These are phyloP conservation scores for Epinephelus awoara DNA, from an alignment of 2,797 vertebrate genomes.

Conservation along the genomic window DNA sequence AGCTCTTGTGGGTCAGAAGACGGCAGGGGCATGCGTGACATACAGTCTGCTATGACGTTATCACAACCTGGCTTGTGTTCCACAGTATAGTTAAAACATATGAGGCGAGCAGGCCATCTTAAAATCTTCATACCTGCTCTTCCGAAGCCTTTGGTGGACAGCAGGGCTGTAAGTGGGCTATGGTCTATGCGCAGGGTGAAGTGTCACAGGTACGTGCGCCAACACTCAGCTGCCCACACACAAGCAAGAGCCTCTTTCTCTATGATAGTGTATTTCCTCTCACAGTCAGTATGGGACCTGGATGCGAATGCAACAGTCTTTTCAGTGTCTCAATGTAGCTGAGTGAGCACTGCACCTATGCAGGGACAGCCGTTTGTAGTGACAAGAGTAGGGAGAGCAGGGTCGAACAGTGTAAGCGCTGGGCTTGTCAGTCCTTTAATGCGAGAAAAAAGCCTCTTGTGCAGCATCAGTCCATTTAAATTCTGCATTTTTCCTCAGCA, in stretches of 20 bases:
- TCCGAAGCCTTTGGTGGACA: background rate
- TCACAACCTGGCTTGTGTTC: too few relatives aligned
- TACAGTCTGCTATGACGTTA: too few relatives aligned
- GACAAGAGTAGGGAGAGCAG: background rate
- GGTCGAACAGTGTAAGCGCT: background rate
- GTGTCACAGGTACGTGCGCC: constrained; percentile 1
- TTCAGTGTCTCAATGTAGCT: background rate
- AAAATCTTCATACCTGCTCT: background rate
- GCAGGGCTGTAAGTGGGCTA: background rate
- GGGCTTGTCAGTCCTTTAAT: background rate
- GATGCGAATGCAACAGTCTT: constrained; percentile 3
- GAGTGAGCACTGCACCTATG: constrained; percentile 3
- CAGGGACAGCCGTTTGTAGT: constrained; percentile 6
- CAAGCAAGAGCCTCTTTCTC: constrained; percentile 6
- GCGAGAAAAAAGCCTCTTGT: background rate
- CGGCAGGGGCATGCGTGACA: too few relatives aligned
- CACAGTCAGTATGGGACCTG: background rate
- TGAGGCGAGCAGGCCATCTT: background rate
- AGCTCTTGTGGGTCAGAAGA: too few relatives aligned
- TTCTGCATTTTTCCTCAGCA: background rate
- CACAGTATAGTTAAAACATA: too few relatives aligned
- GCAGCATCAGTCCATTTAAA: constrained; percentile 1
- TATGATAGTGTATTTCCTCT: constrained; percentile 5
- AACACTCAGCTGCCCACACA: constrained; percentile 15
- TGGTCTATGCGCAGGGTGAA: background rate